These are phyloP conservation scores for Eonycteris spelaea DNA, from an alignment of 2,113 vertebrate genomes.

Conservation along the genomic window DNA sequence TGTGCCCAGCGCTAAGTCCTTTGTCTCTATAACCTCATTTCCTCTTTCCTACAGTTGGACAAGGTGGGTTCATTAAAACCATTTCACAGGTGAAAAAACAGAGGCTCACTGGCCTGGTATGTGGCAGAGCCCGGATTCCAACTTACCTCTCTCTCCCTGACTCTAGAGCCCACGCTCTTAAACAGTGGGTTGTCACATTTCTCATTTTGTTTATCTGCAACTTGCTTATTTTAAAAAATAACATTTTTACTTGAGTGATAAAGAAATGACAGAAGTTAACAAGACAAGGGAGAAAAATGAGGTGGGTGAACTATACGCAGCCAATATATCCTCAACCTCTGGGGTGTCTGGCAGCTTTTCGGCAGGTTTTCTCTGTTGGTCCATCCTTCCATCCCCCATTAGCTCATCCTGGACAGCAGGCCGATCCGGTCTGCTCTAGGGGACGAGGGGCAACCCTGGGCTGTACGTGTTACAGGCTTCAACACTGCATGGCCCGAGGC, in stretches of 20 bases:
- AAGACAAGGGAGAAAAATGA: not conserved
- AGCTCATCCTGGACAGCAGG: not conserved
- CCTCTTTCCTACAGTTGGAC: not conserved
- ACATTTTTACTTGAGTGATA: not conserved
- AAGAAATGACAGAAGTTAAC: not conserved
- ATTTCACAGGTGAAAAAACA: not conserved
- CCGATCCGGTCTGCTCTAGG: not conserved
- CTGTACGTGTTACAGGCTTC: not conserved
- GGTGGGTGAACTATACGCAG: not conserved
- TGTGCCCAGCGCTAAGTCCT: fast-evolving
- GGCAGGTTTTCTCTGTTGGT: not conserved
- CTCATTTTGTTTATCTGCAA: not conserved
- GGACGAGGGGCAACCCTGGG: not conserved
- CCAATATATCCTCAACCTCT: not conserved
- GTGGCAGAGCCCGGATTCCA: not conserved
- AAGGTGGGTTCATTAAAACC: not conserved
- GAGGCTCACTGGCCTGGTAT: not conserved
- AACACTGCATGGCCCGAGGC: not conserved
- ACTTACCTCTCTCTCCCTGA: not conserved
- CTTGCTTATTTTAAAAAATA: not conserved
- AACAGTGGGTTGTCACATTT: not conserved
- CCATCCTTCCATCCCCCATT: not conserved
- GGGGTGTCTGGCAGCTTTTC: not conserved
- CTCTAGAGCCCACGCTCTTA: not conserved
- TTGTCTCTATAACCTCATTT: not conserved